phyloP scores from a whole-genome alignment of 2,113 vertebrate genomes.

The Ammodytes marinus region DNA sequence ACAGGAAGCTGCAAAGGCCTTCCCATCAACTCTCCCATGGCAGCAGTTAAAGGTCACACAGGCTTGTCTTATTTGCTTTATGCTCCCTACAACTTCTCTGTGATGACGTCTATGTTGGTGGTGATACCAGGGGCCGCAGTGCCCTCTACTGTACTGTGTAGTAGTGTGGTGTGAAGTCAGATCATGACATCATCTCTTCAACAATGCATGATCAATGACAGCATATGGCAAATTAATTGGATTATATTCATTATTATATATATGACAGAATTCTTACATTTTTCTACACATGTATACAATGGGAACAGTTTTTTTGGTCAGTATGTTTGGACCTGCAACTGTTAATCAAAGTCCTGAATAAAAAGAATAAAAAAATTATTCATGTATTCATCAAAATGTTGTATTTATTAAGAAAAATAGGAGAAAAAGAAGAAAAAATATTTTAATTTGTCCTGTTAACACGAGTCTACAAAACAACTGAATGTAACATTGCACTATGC shows the following conservation, averaged over 20 bases:
- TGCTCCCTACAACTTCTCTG: not conserved
- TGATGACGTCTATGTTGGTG: not conserved
- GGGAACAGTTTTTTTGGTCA: not conserved
- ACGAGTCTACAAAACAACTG: no score
- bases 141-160: conserved; percentile 45
- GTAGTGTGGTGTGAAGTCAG: not conserved
- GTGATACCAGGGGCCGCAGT: not conserved
- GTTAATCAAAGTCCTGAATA: no score
- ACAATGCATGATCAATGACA: not conserved
- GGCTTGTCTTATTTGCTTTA: conserved; percentile 24
- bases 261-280: not conserved
- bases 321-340: not conserved
- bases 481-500: no score
- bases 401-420: no score
- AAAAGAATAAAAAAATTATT: no score
- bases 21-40: conserved; percentile 15
- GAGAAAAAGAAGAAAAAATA: no score
- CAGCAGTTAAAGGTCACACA: conserved; percentile 47
- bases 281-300: not conserved
- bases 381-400: no score
- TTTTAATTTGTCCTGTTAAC: no score
- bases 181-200: not conserved
- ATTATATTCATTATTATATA: not conserved
- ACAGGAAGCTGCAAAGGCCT: not conserved
- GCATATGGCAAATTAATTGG: not conserved